Conservation (phyloP, 2,888 invertebrate genomes). For the Creontiades dilutus region DNA sequence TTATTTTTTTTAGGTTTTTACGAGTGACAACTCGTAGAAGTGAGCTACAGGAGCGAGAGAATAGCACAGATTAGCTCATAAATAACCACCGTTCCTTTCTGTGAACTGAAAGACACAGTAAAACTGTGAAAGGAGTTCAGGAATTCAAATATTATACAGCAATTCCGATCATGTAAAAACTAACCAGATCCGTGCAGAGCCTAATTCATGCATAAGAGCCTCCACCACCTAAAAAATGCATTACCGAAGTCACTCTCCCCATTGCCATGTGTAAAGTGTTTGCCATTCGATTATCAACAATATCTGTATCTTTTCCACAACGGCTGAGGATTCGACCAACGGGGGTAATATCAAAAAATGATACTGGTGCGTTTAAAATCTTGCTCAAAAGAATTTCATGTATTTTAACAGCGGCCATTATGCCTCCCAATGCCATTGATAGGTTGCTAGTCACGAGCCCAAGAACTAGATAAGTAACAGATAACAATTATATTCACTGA, state of each 20-base stretch:
- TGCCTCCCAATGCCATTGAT: constrained; percentile 49
- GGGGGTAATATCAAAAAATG: constrained; percentile 79
- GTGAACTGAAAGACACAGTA: background rate
- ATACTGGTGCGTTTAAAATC: constrained; percentile 80
- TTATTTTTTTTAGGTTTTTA: background rate
- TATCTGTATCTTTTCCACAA: constrained; percentile 79
- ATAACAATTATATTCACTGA: constrained; percentile 9
- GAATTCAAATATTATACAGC: background rate
- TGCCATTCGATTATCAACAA: constrained; percentile 76
- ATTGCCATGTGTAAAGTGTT: background rate
- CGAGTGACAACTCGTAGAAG: too few relatives aligned
- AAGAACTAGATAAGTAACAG: constrained; percentile 10
- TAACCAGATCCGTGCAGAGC: background rate
- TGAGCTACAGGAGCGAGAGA: too few relatives aligned
- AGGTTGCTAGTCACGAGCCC: constrained; percentile 51
- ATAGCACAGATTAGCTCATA: too few relatives aligned
- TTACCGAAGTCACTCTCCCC: constrained; percentile 53
- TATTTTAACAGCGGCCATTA: constrained; percentile 75
- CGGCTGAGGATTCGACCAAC: constrained; percentile 79
- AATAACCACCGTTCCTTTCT: too few relatives aligned
- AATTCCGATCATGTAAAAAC: constrained; percentile 2
- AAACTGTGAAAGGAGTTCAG: background rate
- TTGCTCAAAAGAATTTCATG: constrained; percentile 81
- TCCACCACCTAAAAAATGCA: constrained; percentile 18
- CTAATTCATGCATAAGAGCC: background rate